Conservation (phyloP, 2,797 vertebrate genomes). For the Phyllotis vaccarum region DNA sequence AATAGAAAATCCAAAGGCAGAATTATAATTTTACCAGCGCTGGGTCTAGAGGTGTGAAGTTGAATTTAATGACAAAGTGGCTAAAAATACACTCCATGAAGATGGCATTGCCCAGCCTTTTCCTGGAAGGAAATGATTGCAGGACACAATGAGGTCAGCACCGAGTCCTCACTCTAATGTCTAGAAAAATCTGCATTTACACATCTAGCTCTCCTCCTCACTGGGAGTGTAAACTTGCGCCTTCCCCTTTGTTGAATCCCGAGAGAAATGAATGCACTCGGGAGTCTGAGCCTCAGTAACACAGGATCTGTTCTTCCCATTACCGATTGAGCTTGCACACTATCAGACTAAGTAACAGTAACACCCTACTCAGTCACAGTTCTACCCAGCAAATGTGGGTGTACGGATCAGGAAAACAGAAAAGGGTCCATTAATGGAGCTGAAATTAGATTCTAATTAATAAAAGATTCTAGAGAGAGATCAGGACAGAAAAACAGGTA, state of each 20-base stretch:
- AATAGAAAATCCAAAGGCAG: fast-evolving
- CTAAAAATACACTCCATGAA: background rate
- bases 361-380: background rate
- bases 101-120: background rate
- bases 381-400: background rate
- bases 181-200: background rate
- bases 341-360: background rate
- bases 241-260: slow-evolving; percentile 32
- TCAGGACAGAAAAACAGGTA: background rate
- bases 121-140: background rate
- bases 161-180: background rate
- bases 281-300: background rate
- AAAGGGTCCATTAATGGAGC: background rate
- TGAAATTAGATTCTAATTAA: background rate
- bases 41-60: background rate
- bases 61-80: background rate
- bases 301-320: background rate
- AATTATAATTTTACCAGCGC: background rate
- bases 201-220: background rate
- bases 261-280: slow-evolving; percentile 33
- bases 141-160: background rate
- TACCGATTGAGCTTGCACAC: background rate
- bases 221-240: slow-evolving; percentile 21
- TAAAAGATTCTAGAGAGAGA: background rate
- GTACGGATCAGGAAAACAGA: background rate